These are phyloP conservation scores for Bubalus kerabau DNA, from an alignment of 2,113 vertebrate genomes.

Conservation along the genomic window DNA sequence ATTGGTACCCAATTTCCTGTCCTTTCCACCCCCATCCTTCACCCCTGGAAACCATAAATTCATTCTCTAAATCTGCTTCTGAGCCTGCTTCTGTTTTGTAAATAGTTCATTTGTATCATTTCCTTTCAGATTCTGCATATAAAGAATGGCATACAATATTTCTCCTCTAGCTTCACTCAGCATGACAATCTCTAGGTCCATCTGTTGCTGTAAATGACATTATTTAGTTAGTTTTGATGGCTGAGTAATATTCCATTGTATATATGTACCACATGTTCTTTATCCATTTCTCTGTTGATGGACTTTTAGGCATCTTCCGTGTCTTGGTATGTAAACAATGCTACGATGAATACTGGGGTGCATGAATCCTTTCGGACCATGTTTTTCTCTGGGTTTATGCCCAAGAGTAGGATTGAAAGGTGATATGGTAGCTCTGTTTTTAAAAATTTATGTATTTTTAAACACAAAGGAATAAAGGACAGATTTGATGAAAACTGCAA, in stretches of 20 bases:
- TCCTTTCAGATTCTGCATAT: background rate
- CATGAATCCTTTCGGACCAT: no score
- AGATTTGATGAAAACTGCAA: background rate
- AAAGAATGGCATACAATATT: background rate
- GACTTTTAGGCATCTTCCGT: no score
- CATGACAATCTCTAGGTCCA: background rate
- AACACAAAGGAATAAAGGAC: background rate
- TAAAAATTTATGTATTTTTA: background rate
- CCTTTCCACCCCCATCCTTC: background rate
- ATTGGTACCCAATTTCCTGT: background rate
- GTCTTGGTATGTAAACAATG: no score
- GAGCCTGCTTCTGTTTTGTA: background rate
- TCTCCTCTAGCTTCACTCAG: background rate
- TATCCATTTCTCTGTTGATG: no score
- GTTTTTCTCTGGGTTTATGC: no score
- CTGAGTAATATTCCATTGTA: no score
- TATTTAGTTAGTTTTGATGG: no score
- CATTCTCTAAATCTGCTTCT: background rate
- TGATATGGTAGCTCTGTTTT: no score
- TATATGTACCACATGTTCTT: no score
- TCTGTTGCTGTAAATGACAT: background rate
- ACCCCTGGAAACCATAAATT: background rate
- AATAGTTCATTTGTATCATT: background rate
- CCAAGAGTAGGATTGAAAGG: no score
- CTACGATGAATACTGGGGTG: no score